phyloP scores from a whole-genome alignment of 1,140 invertebrate species.

The Pararge aegeria region DNA sequence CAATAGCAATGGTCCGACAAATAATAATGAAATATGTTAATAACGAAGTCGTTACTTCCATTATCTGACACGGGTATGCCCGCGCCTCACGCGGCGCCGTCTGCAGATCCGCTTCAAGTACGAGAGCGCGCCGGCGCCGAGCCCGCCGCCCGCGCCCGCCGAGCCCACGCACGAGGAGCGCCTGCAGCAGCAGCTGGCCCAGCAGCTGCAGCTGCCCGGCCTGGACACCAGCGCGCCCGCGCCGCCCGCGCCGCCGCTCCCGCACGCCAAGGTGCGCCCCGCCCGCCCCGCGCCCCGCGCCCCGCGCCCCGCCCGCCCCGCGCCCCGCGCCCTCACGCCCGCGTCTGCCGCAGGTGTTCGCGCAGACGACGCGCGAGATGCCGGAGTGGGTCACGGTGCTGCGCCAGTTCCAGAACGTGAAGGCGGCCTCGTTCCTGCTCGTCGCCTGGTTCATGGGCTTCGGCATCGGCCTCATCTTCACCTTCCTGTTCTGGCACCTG shows the following conservation, averaged over 20 bases:
- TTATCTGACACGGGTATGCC: too few relatives aligned
- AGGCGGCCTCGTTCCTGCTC: constrained; percentile 96
- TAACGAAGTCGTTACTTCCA: too few relatives aligned
- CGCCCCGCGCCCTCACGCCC: too few relatives aligned
- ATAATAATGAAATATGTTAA: too few relatives aligned
- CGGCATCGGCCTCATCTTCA: constrained; percentile 99
- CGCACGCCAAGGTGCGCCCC: constrained; percentile 23
- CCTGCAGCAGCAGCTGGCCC: constrained; percentile 89
- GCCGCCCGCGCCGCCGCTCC: constrained; percentile 43
- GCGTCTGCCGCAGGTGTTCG: too few relatives aligned
- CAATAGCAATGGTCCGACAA: too few relatives aligned
- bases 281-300: constrained; percentile 49
- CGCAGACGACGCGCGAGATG: constrained; percentile 93
- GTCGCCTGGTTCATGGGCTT: constrained; percentile 99
- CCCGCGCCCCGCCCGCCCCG: constrained; percentile 44
- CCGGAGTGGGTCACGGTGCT: constrained; percentile 96
- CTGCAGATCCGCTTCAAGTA: constrained; percentile 89
- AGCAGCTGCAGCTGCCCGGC: constrained; percentile 89
- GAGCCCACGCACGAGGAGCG: constrained; percentile 84
- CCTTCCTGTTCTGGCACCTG: constrained; percentile 99
- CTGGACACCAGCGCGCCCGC: constrained; percentile 83
- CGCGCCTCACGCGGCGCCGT: neutral
- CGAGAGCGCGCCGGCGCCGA: constrained; percentile 74
- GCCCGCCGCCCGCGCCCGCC: constrained; percentile 49
- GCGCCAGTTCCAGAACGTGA: constrained; percentile 93